phyloP scores from a whole-genome alignment of 2,113 vertebrate species.

The Dipodomys ordii region DNA sequence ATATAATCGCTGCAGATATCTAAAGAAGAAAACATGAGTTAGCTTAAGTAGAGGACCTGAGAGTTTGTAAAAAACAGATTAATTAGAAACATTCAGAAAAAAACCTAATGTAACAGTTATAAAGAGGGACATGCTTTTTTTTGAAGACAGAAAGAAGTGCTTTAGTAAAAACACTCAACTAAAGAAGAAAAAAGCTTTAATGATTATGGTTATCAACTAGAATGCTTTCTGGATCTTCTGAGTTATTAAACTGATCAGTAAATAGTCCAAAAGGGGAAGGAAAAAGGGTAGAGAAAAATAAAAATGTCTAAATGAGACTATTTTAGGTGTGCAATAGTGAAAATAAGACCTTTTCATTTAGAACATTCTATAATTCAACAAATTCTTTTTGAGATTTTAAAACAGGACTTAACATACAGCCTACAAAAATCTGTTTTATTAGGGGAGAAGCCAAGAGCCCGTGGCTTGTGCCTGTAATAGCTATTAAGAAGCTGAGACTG shows the following conservation, averaged over 20 bases:
- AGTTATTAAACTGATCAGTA: not conserved
- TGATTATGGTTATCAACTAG: not conserved
- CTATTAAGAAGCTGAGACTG: too few relatives aligned
- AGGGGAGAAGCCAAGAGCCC: too few relatives aligned
- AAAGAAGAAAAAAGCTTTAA: constrained; percentile 24
- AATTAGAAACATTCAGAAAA: constrained; percentile 85
- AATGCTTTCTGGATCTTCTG: not conserved
- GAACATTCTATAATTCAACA: not conserved
- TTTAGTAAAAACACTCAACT: constrained; percentile 24
- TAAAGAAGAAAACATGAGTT: constrained; percentile 99
- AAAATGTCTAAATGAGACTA: not conserved
- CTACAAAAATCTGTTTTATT: too few relatives aligned
- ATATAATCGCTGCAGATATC: constrained; percentile 99
- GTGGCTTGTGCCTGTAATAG: too few relatives aligned
- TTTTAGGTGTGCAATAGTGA: not conserved
- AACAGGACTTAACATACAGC: too few relatives aligned
- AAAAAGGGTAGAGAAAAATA: not conserved
- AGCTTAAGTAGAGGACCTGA: constrained; percentile 89
- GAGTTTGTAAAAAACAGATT: constrained; percentile 84
- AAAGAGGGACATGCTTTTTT: constrained; percentile 45
- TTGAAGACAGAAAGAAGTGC: constrained; percentile 28
- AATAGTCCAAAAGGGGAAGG: not conserved
- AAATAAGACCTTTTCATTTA: constrained; percentile 25
- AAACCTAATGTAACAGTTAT: constrained; percentile 65
- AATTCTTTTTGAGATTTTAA: not conserved